A percentile compares a stretch with the other conserved stretches of the same genome.
These are phyloP conservation scores for Pseudachorutes palmiensis DNA, from an alignment of 1,140 invertebrate species.

Conservation along the genomic window DNA sequence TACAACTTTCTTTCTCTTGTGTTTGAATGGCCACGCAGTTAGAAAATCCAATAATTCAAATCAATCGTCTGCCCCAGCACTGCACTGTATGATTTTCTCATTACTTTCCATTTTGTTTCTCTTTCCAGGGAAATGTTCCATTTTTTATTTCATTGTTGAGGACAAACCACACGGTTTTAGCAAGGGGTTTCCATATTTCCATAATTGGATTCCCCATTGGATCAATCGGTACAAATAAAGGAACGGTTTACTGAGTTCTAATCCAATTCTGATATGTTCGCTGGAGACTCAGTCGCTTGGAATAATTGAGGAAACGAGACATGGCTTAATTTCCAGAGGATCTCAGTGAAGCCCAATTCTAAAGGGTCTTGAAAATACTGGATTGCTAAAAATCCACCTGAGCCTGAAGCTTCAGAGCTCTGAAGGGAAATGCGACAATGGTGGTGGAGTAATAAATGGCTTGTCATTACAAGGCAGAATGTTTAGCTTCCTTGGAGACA, in stretches of 20 bases:
- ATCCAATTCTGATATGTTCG: not conserved
- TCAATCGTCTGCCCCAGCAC: not conserved
- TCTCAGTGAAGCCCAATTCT: no score
- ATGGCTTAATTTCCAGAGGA: no score
- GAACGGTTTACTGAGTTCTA: not conserved
- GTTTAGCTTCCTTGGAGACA: not conserved
- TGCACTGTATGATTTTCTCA: not conserved
- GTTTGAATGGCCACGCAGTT: no score
- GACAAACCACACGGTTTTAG: not conserved
- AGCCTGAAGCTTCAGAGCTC: no score
- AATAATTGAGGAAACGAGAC: no score
- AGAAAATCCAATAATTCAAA: not conserved
- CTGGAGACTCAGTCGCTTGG: not conserved
- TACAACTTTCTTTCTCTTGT: no score
- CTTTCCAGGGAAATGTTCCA: not conserved
- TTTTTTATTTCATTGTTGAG: not conserved
- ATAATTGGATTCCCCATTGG: not conserved
- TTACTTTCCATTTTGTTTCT: not conserved
- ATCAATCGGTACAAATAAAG: not conserved
- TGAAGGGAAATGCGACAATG: no score
- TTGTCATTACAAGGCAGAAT: slow-evolving; percentile 34
- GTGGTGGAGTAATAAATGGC: slow-evolving; percentile 27
- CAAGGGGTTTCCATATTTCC: not conserved
- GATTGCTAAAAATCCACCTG: no score
- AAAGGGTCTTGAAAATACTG: no score